Conservation (phyloP, 2,797 vertebrate genomes). For the Psittacula derbiana region DNA sequence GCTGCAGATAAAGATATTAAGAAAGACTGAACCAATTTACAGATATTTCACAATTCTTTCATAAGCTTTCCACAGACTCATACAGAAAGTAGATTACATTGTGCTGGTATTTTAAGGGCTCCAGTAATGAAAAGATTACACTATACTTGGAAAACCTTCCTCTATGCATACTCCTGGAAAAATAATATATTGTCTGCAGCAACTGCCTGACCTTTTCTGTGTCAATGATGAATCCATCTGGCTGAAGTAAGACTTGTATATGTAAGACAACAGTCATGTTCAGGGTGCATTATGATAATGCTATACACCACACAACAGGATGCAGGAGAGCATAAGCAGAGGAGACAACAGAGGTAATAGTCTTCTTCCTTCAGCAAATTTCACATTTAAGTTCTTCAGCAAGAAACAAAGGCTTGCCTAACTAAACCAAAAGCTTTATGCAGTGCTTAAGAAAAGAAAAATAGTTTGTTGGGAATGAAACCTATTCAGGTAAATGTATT, state of each 20-base stretch:
- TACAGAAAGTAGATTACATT: neutral
- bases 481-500: neutral
- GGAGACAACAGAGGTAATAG: neutral
- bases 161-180: neutral
- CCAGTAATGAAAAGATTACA: neutral
- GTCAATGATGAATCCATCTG: neutral
- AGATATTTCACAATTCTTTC: neutral
- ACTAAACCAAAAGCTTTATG: neutral
- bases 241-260: neutral
- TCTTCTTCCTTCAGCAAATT: neutral
- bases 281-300: neutral
- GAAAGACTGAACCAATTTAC: neutral
- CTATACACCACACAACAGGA: neutral
- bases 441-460: neutral
- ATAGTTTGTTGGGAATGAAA: neutral
- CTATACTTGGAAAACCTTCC: neutral
- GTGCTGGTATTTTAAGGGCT: neutral
- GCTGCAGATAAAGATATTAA: neutral
- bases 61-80: neutral
- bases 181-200: neutral
- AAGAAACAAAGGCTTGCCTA: neutral
- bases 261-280: neutral
- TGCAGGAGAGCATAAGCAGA: neutral
- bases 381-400: neutral
- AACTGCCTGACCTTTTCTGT: neutral